A percentile compares a stretch with the other conserved stretches of the same genome.
phyloP scores from a whole-genome alignment of 2,888 invertebrate species.

The Pollenia griseotomentosa region DNA sequence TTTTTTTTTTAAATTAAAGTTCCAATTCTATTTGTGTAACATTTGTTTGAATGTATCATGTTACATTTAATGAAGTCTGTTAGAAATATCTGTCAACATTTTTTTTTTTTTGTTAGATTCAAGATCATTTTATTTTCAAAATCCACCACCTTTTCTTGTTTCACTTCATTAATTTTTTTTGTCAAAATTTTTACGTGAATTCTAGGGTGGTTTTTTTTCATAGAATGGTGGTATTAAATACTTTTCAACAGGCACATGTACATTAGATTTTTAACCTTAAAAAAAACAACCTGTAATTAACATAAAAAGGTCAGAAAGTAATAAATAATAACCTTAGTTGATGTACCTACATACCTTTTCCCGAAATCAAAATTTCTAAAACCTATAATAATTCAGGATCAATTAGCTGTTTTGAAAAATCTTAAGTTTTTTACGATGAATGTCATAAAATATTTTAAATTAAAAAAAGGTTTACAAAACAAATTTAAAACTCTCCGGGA shows the following conservation, averaged over 20 bases:
- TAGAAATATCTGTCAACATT: conserved; percentile 35
- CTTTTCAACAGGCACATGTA: conserved; percentile 33
- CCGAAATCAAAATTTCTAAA: too few species aligned
- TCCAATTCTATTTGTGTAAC: conserved; percentile 4
- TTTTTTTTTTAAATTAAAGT: background rate
- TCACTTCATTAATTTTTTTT: conserved; percentile 28
- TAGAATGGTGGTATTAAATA: background rate
- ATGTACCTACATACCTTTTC: too few species aligned
- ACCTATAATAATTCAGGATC: too few species aligned
- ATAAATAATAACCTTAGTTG: too few species aligned
- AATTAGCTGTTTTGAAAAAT: too few species aligned
- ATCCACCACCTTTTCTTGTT: conserved; percentile 29
- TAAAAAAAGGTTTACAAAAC: too few species aligned
- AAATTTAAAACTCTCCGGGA: too few species aligned
- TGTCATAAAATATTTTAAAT: too few species aligned
- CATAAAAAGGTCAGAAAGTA: background rate
- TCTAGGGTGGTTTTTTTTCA: conserved; percentile 26
- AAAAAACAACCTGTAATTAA: conserved; percentile 54
- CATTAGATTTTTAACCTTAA: conserved; percentile 30
- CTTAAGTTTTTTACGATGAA: too few species aligned
- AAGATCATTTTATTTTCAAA: background rate
- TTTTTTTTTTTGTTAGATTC: background rate
- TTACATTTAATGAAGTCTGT: conserved; percentile 17
- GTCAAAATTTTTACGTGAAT: background rate
- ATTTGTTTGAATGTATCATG: conserved; percentile 35